phyloP scores from a whole-genome alignment of 1,140 invertebrate genomes.

The Centruroides vittatus region DNA sequence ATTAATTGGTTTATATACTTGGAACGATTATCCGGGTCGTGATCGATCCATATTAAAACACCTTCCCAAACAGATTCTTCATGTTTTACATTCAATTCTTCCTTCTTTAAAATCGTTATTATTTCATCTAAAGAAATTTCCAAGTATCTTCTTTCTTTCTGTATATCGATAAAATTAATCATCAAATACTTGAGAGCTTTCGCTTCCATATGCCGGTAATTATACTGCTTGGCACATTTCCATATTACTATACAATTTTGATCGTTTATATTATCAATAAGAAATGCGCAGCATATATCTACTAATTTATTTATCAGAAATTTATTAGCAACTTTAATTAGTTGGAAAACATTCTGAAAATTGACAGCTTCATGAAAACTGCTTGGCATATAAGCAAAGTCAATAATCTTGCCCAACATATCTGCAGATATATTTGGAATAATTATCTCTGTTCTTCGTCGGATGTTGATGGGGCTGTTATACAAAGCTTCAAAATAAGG shows the following conservation, averaged over 20 bases:
- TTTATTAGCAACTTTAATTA: conserved; percentile 45
- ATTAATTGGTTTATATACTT: conserved; percentile 52
- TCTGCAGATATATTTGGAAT: conserved; percentile 57
- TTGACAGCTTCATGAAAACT: too few relatives aligned
- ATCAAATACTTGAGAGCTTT: conserved; percentile 46
- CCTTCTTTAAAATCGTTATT: conserved; percentile 50
- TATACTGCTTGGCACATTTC: conserved; percentile 46
- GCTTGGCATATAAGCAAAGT: conserved; percentile 55
- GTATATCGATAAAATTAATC: conserved; percentile 43
- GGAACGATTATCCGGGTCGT: conserved; percentile 20
- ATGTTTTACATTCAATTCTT: conserved; percentile 43
- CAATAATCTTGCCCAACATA: conserved; percentile 55
- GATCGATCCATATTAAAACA: conserved; percentile 45
- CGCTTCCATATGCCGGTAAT: conserved; percentile 38
- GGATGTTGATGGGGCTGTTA: conserved; percentile 51
- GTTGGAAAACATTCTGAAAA: conserved; percentile 48
- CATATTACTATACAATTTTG: conserved; percentile 68
- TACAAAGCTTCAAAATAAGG: conserved; percentile 74
- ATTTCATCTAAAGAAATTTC: conserved; percentile 50
- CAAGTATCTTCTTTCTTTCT: conserved; percentile 49
- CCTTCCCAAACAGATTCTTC: conserved; percentile 51
- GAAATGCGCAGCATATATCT: conserved; percentile 57
- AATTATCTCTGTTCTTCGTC: conserved; percentile 45
- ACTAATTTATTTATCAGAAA: conserved; percentile 60
- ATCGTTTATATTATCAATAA: conserved; percentile 43